A percentile compares a stretch with the other conserved stretches of the same genome.
These are phyloP conservation scores for Epizoanthus scotinus DNA, from an alignment of 92 coral and sea anemone genomes.

Conservation along the genomic window DNA sequence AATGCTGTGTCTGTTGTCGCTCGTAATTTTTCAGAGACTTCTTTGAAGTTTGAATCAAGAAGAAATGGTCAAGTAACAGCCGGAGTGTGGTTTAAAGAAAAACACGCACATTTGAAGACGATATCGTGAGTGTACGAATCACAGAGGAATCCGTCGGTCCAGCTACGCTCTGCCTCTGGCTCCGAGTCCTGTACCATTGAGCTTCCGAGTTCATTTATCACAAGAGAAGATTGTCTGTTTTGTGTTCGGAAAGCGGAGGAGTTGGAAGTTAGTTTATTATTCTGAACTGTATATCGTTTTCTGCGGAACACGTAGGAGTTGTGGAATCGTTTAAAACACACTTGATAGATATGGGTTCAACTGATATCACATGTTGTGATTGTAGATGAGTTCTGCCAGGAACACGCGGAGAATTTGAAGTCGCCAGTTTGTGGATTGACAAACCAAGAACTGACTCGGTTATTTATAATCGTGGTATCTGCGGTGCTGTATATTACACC, in stretches of 20 bases:
- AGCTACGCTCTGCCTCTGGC: background rate
- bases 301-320: background rate
- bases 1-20: background rate
- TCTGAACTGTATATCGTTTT: background rate
- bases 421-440: background rate
- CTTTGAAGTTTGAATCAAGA: background rate
- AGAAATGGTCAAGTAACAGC: slow-evolving; percentile 6
- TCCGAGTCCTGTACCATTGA: background rate
- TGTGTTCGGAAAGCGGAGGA: background rate
- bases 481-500: background rate
- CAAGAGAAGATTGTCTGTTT: slow-evolving; percentile 13
- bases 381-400: background rate
- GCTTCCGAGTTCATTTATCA: background rate
- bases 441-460: background rate
- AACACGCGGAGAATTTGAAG: background rate
- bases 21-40: background rate
- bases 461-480: background rate
- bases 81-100: background rate
- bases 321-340: background rate
- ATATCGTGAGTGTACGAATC: background rate
- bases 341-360: too few species aligned
- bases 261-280: background rate
- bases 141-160: background rate
- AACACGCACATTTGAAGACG: slow-evolving; percentile 5
- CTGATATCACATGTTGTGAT: too few species aligned